Evolutionary conservation across 2,888 invertebrate genomes (phyloP), one percentile per base, ranked within the genome.

Genomic region (Pammene fasciana): DNA sequence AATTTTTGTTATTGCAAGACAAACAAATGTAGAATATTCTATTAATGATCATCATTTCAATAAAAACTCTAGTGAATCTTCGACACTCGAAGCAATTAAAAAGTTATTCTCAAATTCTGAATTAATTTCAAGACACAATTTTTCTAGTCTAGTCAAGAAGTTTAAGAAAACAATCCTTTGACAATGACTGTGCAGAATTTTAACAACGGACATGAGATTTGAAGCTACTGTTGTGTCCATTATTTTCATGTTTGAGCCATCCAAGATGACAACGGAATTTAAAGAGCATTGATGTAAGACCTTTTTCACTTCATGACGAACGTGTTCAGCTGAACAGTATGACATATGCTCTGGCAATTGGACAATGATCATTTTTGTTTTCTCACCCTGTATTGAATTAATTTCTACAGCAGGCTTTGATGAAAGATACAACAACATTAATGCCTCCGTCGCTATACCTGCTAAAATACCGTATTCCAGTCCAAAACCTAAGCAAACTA

Each of bases 201-300:
- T 73, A 9, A 72, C 65, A 3, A 43, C 71, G 9, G 71, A 48
- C 68, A 75, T 71, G 5, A 75, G 62, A 54, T 73, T 73, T 14
- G 68, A 68, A 10, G 73, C 73, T 14, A 73, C 73, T 0, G 75
- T 73, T 8, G 68, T 48, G 50, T 75, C 73, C 71, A 75, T 73
- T 18, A 18, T 72, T 41, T 18, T 68, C 41, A 75, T 59, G 46
- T 65, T 68, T 38, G 75, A 64, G 7, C 73, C 75, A 54, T 75
- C 75, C 10, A 75, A 56, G n/a, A 73, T 45, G 7, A 75, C 56
- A n/a, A 72, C 14, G n/a, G 67, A 59, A 26, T 61, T 36, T 9
- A 45, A 36, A 18, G 61, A 62, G 11, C 61, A 62, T 45, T 64
- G 54, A 10, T 66, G 45, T 34, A 67, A 38, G 0, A 71, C 60